A percentile compares a stretch with the other conserved stretches of the same genome.
phyloP scores from a whole-genome alignment of 2,888 invertebrate species.

The Gisinianus flammeolus region DNA sequence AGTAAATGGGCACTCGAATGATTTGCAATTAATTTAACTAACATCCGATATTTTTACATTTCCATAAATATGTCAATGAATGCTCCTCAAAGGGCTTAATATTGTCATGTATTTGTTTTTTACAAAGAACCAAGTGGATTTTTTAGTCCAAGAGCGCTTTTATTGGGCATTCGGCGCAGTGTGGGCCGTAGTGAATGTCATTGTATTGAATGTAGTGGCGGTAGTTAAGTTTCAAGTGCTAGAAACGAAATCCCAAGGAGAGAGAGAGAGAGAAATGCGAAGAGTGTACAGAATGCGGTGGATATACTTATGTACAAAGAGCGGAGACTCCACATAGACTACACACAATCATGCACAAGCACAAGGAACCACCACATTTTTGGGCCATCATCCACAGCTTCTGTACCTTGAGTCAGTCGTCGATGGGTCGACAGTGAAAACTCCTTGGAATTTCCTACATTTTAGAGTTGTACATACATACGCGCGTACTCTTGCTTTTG shows the following conservation, averaged over 20 bases:
- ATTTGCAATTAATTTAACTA: no score
- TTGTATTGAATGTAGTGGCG: constrained; percentile 28
- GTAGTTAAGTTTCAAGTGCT: constrained; percentile 35
- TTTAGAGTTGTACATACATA: not conserved
- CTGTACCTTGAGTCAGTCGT: no score
- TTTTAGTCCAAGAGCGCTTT: no score
- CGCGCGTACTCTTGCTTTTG: no score
- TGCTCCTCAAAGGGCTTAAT: no score
- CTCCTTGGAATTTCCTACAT: not conserved
- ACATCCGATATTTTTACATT: no score
- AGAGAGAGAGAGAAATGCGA: not conserved
- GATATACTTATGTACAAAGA: not conserved
- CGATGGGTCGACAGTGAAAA: not conserved
- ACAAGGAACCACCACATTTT: not conserved
- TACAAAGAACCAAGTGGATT: no score
- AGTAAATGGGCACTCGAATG: no score
- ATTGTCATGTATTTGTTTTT: no score
- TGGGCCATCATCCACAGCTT: not conserved
- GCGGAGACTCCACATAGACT: not conserved
- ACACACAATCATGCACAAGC: no score
- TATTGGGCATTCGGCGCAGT: no score
- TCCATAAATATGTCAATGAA: no score
- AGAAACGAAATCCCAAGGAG: not conserved
- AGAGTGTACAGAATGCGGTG: not conserved
- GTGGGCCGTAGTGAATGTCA: constrained; percentile 17